A percentile compares a stretch with the other conserved stretches of the same genome.
These are phyloP conservation scores for Nemotelus nigrinus DNA, from an alignment of 2,888 invertebrate species.

Conservation along the genomic window DNA sequence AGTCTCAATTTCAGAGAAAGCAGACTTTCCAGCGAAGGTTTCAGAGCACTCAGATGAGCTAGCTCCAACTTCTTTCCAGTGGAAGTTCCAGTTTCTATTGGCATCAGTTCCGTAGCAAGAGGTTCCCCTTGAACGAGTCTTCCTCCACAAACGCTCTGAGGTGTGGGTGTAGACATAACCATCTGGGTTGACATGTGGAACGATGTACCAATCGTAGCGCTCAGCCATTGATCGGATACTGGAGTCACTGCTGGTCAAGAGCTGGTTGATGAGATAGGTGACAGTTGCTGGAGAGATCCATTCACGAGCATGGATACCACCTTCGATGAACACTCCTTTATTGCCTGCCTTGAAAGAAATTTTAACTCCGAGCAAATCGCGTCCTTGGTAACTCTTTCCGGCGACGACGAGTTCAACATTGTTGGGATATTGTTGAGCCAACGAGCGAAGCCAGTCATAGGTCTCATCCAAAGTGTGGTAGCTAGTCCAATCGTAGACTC, in stretches of 20 bases:
- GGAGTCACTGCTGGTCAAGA: constrained; percentile 68
- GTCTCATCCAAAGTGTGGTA: constrained; percentile 65
- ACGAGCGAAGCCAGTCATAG: constrained; percentile 68
- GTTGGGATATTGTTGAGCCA: constrained; percentile 65
- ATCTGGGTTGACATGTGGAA: constrained; percentile 81
- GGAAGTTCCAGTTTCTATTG: constrained; percentile 73
- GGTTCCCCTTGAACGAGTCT: constrained; percentile 69
- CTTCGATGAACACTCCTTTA: constrained; percentile 71
- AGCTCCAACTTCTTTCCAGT: constrained; percentile 70
- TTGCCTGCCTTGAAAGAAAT: constrained; percentile 65
- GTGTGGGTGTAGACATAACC: constrained; percentile 77
- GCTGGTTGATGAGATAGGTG: constrained; percentile 71
- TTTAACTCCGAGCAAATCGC: constrained; percentile 71
- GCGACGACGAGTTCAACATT: constrained; percentile 66
- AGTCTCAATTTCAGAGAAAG: constrained; percentile 71
- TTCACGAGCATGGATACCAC: constrained; percentile 78
- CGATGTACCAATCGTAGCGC: constrained; percentile 76
- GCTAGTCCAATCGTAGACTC: constrained; percentile 56
- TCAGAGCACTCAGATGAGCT: constrained; percentile 63
- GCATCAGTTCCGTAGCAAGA: constrained; percentile 71
- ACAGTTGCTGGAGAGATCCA: constrained; percentile 76
- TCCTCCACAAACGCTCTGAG: constrained; percentile 73
- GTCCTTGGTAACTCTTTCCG: constrained; percentile 70
- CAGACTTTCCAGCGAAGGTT: constrained; percentile 67
- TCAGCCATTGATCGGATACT: constrained; percentile 67